Evolutionary conservation across 2,888 invertebrate genomes (phyloP), one percentile per base, ranked within the genome.

Genomic region (Leucozona laternaria): DNA sequence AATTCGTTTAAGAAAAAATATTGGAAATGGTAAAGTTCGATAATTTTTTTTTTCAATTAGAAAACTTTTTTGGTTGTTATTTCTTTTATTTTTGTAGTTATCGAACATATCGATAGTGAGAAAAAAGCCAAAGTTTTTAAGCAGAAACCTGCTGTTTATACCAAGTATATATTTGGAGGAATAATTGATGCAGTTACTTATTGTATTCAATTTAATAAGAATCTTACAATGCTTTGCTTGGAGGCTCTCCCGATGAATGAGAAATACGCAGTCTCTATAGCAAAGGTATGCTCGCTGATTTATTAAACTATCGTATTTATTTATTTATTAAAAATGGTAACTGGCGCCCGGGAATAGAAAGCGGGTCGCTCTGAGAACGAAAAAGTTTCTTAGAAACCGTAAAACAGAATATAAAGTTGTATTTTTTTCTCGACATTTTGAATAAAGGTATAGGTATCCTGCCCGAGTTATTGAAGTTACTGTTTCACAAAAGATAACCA

Each of bases 231-330:
- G 6, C 91, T 97, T 31, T 94, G 95, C 83, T 91, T 97, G 15
- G 96, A 96, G 89, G 96, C 96, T 0, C 91, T 97, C 31, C 96
- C 96, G 0, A 90, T 97, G 60, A 94, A 94, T 87, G 93, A 94
- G 87, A 95, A 95, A 17, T 96, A 96, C 89, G 92, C 96, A 40
- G 94, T 94, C 34, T 94, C 94, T 4, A 93, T 93, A 90, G 94
- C 94, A 89, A 94, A 93, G 94, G 95, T 93, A 89, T 89, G 88
- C 8, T 40, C 5, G 15, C 13, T 40, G 15, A n/a, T n/a, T 40
- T 13, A 37, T 40, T 6, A n/a, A 4, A 45, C 0, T 17, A 17
- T 37, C 37, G 0, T 31, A 31, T 4, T 31, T 31, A 53, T 5
- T 2, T 15, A 28, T 6, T 28, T 6, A 31, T n/a, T n/a, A n/a